phyloP scores from a whole-genome alignment of 2,113 vertebrate genomes.

The Cynocephalus volans region DNA sequence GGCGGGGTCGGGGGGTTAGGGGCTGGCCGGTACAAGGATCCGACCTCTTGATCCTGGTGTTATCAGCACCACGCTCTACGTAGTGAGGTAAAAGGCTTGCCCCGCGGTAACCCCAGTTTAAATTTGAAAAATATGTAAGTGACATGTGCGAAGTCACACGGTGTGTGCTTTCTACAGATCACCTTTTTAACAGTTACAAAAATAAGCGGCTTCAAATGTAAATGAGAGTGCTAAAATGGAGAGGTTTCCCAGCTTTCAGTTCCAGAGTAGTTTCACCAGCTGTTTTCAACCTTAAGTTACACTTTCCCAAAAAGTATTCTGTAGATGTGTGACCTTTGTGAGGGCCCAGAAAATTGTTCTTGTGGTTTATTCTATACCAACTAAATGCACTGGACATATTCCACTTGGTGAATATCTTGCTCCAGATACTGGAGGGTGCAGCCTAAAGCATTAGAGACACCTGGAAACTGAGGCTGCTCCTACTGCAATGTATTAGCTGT shows the following conservation, averaged over 20 bases:
- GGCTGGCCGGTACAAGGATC: too few relatives aligned
- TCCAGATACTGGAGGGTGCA: conserved; percentile 8
- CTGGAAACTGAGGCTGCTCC: conserved; percentile 29
- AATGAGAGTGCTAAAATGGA: conserved; percentile 42
- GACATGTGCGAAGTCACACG: background rate
- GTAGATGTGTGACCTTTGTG: conserved; percentile 20
- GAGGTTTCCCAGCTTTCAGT: conserved; percentile 43
- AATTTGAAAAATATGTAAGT: conserved; percentile 26
- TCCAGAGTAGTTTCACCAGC: conserved; percentile 22
- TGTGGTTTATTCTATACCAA: conserved; percentile 57
- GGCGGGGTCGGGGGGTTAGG: too few relatives aligned
- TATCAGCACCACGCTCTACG: too few relatives aligned
- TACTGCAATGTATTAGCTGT: background rate
- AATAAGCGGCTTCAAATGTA: conserved; percentile 53
- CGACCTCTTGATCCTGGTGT: too few relatives aligned
- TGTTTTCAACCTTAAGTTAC: conserved; percentile 64
- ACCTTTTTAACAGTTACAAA: conserved; percentile 64
- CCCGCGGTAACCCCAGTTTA: background rate
- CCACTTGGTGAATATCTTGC: conserved; percentile 26
- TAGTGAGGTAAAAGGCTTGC: too few relatives aligned
- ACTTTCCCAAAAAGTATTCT: conserved; percentile 1
- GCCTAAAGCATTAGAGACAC: background rate
- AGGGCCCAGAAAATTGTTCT: background rate
- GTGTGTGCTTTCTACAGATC: conserved; percentile 30
- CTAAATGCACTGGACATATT: background rate